Conservation (phyloP, 2,113 vertebrate species). For the Apaloderma vittatum region DNA sequence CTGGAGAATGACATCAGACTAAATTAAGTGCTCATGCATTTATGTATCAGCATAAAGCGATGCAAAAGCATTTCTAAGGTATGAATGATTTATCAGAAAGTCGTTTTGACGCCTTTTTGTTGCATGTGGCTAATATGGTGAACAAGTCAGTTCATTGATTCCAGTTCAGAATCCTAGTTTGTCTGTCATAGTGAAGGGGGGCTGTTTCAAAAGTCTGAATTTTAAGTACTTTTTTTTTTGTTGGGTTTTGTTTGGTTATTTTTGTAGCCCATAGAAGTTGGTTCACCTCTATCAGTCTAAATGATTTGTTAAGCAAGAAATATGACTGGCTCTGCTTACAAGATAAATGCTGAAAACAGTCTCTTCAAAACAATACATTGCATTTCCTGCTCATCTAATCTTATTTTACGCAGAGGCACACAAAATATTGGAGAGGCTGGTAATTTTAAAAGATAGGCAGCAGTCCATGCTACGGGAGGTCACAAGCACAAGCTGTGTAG, state of each 20-base stretch:
- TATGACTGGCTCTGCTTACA: not conserved
- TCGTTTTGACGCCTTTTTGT: conserved; percentile 39
- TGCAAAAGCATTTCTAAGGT: conserved; percentile 44
- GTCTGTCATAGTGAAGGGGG: not conserved
- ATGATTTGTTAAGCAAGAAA: conserved; percentile 31
- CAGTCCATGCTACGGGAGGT: conserved; percentile 18
- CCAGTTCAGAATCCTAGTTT: not conserved
- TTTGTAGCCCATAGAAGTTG: not conserved
- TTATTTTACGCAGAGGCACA: not conserved
- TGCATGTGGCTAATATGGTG: conserved; percentile 39
- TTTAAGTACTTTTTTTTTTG: not conserved
- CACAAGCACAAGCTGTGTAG: conserved; percentile 2
- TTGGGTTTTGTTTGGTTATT: not conserved
- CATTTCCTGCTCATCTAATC: not conserved
- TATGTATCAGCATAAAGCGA: conserved; percentile 63
- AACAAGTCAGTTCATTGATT: conserved; percentile 49
- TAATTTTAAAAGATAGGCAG: conserved; percentile 57
- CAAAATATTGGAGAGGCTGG: not conserved
- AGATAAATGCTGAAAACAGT: conserved; percentile 22
- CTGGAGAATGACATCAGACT: conserved; percentile 73
- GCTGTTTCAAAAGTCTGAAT: conserved; percentile 16
- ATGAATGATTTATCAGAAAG: conserved; percentile 73
- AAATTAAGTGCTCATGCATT: conserved; percentile 76
- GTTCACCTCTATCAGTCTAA: not conserved
- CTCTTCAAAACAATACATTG: conserved; percentile 14